A percentile compares a stretch with the other conserved stretches of the same genome.
Evolutionary conservation across 1,140 invertebrate species (phyloP).

Genomic region (Rhyzopertha dominica): DNA sequence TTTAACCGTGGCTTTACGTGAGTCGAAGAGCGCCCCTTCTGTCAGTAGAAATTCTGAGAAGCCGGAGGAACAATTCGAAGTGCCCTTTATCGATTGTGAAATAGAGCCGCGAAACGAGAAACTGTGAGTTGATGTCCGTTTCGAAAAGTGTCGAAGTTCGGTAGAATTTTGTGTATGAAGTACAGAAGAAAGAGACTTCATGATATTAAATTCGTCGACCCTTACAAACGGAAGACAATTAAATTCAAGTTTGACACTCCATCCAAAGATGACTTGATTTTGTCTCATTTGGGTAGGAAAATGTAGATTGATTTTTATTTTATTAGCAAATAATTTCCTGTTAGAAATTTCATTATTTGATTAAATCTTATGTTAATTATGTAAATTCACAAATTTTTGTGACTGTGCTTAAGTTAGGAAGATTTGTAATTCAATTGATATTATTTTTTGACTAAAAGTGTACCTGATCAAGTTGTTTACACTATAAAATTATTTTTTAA

Average conservation of each 20-base stretch:
- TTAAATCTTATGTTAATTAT: too few species aligned
- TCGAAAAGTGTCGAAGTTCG: slow-evolving; percentile 45
- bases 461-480: too few species aligned
- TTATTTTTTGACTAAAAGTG: too few species aligned
- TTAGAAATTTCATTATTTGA: too few species aligned
- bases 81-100: slow-evolving; percentile 37
- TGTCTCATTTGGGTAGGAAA: too few species aligned
- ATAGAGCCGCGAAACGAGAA: slow-evolving; percentile 3
- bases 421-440: too few species aligned
- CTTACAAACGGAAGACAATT: slow-evolving; percentile 26
- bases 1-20: slow-evolving; percentile 33
- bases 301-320: too few species aligned
- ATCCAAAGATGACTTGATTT: slow-evolving; percentile 56
- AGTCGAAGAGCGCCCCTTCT: slow-evolving; percentile 20
- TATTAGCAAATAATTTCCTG: too few species aligned
- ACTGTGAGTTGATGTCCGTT: slow-evolving; percentile 18
- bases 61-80: slow-evolving; percentile 28
- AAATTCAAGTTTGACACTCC: slow-evolving; percentile 56
- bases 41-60: slow-evolving; percentile 14
- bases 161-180: slow-evolving; percentile 47
- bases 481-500: too few species aligned
- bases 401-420: too few species aligned
- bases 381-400: too few species aligned
- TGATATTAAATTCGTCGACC: slow-evolving; percentile 6
- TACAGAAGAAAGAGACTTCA: slow-evolving; percentile 22